These are phyloP conservation scores for Drosophila rellima DNA, from an alignment of 2,888 invertebrate genomes.

Conservation along the genomic window DNA sequence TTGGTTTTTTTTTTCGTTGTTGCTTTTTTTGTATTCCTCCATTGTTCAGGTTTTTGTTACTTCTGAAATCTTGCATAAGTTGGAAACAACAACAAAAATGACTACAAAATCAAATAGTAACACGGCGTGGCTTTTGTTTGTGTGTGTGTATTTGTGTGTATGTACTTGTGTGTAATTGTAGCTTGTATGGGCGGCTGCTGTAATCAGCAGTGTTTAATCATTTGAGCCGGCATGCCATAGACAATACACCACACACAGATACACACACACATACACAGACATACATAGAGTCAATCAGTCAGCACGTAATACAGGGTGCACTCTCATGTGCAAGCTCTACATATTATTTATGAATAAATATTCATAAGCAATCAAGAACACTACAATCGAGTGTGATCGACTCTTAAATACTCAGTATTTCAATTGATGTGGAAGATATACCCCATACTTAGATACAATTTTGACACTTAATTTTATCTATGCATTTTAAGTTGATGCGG, in stretches of 20 bases:
- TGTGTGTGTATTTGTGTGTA: background rate
- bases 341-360: background rate
- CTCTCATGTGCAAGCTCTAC: slow-evolving; percentile 1
- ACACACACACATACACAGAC: slow-evolving; percentile 7
- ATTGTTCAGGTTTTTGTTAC: slow-evolving; percentile 55
- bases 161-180: slow-evolving; percentile 14
- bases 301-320: slow-evolving; percentile 29
- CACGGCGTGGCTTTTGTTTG: slow-evolving; percentile 20
- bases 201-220: slow-evolving; percentile 46
- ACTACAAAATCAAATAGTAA: slow-evolving; percentile 40
- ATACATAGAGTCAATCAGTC: slow-evolving; percentile 26
- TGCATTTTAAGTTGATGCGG: too few species aligned
- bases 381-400: background rate
- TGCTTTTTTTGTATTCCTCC: slow-evolving; percentile 32
- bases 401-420: background rate
- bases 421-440: background rate
- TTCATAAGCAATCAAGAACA: background rate
- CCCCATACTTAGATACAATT: background rate
- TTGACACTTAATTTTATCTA: too few species aligned
- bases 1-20: slow-evolving; percentile 4
- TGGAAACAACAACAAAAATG: slow-evolving; percentile 26
- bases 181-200: slow-evolving; percentile 47
- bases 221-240: slow-evolving; percentile 38
- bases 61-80: slow-evolving; percentile 58
- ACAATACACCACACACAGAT: slow-evolving; percentile 9